Evolutionary conservation across 1,140 invertebrate species (phyloP).

Genomic region (Acromyrmex heyeri): DNA sequence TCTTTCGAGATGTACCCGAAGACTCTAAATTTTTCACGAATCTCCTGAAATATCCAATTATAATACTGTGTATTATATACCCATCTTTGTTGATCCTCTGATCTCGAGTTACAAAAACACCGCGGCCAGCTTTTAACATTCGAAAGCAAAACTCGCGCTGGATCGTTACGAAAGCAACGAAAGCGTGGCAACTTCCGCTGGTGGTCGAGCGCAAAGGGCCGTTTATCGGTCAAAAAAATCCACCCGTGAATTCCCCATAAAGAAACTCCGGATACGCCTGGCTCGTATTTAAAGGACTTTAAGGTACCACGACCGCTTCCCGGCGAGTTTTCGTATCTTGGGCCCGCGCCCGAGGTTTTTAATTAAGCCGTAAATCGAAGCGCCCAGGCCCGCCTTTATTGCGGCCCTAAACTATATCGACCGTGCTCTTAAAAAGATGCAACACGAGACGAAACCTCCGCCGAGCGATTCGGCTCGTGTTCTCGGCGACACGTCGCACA

Average conservation of each 20-base stretch:
- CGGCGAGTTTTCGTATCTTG: conserved; percentile 74
- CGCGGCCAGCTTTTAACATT: conserved; percentile 13
- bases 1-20: neutral
- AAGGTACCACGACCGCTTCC: conserved; percentile 69
- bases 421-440: conserved; percentile 65
- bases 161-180: conserved; percentile 32
- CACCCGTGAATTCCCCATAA: conserved; percentile 68
- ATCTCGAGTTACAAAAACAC: conserved; percentile 19
- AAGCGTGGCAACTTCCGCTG: conserved; percentile 48
- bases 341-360: conserved; percentile 75
- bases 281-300: conserved; percentile 81
- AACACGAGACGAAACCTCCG: conserved; percentile 47
- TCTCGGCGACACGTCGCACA: conserved; percentile 43
- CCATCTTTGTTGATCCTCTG: neutral
- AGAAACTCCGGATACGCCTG: conserved; percentile 66
- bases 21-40: conserved; percentile 18
- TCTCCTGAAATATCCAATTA: conserved; percentile 37
- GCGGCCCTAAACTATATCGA: conserved; percentile 77
- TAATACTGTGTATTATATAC: neutral
- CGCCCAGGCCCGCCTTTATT: conserved; percentile 75
- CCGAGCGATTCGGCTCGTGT: conserved; percentile 22
- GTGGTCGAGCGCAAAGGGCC: conserved; percentile 6
- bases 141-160: neutral
- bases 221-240: conserved; percentile 61
- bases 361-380: conserved; percentile 82